phyloP scores from a whole-genome alignment of 2,888 invertebrate genomes.

The Drosophila acutilabella region DNA sequence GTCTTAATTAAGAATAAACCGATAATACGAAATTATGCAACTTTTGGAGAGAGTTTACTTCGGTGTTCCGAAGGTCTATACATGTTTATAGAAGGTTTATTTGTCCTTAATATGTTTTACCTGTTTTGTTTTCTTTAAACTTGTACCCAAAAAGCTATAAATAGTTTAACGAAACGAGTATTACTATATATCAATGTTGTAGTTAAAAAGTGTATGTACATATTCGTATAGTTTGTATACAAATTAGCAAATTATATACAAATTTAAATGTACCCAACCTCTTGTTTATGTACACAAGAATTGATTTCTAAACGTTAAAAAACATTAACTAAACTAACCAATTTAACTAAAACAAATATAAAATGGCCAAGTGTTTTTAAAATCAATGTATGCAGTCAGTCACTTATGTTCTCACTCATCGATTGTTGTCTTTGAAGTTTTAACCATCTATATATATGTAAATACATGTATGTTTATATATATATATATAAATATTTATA shows the following conservation, averaged over 20 bases:
- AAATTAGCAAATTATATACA: slow-evolving; percentile 31
- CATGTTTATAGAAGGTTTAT: slow-evolving; percentile 42
- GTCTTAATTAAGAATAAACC: not conserved
- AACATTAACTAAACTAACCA: slow-evolving; percentile 5
- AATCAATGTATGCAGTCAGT: slow-evolving; percentile 62
- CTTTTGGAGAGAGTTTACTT: slow-evolving; percentile 60
- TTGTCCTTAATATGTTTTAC: slow-evolving; percentile 22
- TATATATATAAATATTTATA: too few relatives aligned
- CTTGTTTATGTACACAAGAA: slow-evolving; percentile 42
- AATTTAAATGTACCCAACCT: slow-evolving; percentile 42
- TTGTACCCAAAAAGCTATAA: slow-evolving; percentile 6
- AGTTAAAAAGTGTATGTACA: slow-evolving; percentile 50
- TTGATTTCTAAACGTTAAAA: slow-evolving; percentile 43
- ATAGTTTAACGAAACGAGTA: slow-evolving; percentile 15
- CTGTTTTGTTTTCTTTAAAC: slow-evolving; percentile 1
- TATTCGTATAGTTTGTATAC: slow-evolving; percentile 39
- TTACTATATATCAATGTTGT: slow-evolving; percentile 57
- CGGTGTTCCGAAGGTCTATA: slow-evolving; percentile 41
- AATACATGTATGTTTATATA: slow-evolving; percentile 17
- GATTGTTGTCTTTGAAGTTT: slow-evolving; percentile 79
- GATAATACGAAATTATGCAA: slow-evolving; percentile 22
- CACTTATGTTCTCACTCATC: slow-evolving; percentile 75
- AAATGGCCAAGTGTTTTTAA: slow-evolving; percentile 37
- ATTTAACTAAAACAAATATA: slow-evolving; percentile 29
- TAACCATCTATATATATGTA: slow-evolving; percentile 62